These are phyloP conservation scores for Melanophora roralis DNA, from an alignment of 2,888 invertebrate genomes.

Conservation along the genomic window DNA sequence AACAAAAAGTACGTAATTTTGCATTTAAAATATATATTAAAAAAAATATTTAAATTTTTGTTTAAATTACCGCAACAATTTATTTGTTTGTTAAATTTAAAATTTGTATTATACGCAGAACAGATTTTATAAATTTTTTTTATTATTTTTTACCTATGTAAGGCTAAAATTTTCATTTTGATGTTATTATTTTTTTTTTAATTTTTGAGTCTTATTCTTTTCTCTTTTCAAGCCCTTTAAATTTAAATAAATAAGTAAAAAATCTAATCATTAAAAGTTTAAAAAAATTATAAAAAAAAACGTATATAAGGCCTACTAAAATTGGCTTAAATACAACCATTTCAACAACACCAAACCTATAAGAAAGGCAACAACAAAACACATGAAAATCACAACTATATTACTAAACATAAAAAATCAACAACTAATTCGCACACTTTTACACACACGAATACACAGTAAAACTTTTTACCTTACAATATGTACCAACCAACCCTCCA, in stretches of 20 bases:
- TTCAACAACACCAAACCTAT: not conserved
- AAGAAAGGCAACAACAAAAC: not conserved
- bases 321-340: not conserved
- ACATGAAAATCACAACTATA: too few relatives aligned
- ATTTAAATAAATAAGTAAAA: too few relatives aligned
- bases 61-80: not conserved
- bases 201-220: too few relatives aligned
- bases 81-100: not conserved
- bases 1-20: constrained; percentile 53
- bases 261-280: too few relatives aligned
- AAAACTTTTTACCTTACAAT: too few relatives aligned
- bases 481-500: not conserved
- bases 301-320: not conserved
- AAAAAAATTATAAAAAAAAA: not conserved
- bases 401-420: not conserved
- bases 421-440: not conserved
- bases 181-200: too few relatives aligned
- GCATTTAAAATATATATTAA: constrained; percentile 39
- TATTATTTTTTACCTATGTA: too few relatives aligned
- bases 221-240: too few relatives aligned
- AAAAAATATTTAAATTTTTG: not conserved
- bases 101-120: not conserved
- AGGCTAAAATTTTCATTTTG: too few relatives aligned
- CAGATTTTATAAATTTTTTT: too few relatives aligned
- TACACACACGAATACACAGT: not conserved